phyloP scores from a whole-genome alignment of 2,113 vertebrate genomes.

The Pachypanchax playfairii region DNA sequence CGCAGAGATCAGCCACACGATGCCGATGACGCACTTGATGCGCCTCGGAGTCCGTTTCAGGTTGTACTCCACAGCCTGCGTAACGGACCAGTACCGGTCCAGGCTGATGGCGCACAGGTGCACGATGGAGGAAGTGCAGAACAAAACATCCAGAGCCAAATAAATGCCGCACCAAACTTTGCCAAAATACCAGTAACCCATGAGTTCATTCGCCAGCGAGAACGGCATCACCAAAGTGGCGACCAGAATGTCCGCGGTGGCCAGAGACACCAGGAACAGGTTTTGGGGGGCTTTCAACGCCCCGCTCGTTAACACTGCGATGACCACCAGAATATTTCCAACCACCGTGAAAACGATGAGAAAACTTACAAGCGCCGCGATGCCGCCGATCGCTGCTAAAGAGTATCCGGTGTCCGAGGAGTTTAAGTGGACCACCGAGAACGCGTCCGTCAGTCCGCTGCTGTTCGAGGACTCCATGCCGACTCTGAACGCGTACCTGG shows the following conservation, averaged over 20 bases:
- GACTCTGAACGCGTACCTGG: constrained; percentile 29
- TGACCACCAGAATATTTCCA: constrained; percentile 92
- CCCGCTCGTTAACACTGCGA: constrained; percentile 90
- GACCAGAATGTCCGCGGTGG: constrained; percentile 93
- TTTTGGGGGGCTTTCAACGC: constrained; percentile 92
- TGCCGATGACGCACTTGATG: constrained; percentile 87
- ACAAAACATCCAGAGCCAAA: constrained; percentile 90
- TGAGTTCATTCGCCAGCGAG: constrained; percentile 92
- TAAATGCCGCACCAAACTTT: constrained; percentile 93
- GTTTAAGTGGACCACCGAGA: constrained; percentile 75
- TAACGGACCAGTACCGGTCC: constrained; percentile 95
- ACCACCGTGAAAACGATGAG: constrained; percentile 91
- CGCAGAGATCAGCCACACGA: constrained; percentile 92
- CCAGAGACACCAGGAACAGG: constrained; percentile 92
- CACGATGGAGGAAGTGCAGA: constrained; percentile 94
- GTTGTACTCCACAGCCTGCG: constrained; percentile 94
- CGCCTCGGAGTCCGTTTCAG: constrained; percentile 89
- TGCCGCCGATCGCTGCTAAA: constrained; percentile 79
- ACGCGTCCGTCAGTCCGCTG: constrained; percentile 76
- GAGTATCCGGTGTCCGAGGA: constrained; percentile 82
- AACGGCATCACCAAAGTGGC: constrained; percentile 95
- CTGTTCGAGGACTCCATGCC: constrained; percentile 77
- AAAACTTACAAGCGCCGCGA: constrained; percentile 86
- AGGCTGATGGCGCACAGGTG: constrained; percentile 95
- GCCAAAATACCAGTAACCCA: constrained; percentile 95